phyloP scores from a whole-genome alignment of 2,113 vertebrate genomes.

The Poecilia latipinna region DNA sequence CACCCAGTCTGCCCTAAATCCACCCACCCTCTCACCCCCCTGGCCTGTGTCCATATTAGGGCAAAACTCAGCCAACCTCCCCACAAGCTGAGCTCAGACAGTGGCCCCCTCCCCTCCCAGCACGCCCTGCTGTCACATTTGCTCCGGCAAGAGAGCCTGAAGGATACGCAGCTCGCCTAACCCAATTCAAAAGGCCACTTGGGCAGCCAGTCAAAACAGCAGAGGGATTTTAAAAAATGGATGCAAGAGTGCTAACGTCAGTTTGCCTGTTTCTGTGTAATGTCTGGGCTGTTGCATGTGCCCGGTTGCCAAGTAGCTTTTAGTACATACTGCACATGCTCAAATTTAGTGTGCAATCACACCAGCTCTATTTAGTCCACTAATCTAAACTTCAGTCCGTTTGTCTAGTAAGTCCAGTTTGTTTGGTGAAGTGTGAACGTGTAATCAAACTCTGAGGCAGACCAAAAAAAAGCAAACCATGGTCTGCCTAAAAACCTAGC shows the following conservation, averaged over 20 bases:
- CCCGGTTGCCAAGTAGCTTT: not conserved
- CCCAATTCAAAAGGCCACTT: constrained; percentile 67
- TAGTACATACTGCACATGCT: not conserved
- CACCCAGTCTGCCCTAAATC: constrained; percentile 45
- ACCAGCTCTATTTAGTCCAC: too few species aligned
- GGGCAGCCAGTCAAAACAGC: constrained; percentile 50
- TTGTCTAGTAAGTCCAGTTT: too few species aligned
- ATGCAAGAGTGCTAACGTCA: constrained; percentile 21
- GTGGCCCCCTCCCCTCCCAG: constrained; percentile 28
- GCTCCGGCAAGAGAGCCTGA: constrained; percentile 60
- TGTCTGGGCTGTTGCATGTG: constrained; percentile 9
- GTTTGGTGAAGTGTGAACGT: too few species aligned
- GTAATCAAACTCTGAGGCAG: too few species aligned
- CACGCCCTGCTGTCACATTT: constrained; percentile 70
- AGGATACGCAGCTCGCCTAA: constrained; percentile 62
- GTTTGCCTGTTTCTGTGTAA: constrained; percentile 8
- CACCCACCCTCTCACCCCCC: constrained; percentile 26
- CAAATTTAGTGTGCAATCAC: not conserved
- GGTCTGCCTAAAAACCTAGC: too few species aligned
- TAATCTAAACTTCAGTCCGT: too few species aligned
- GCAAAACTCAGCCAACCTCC: constrained; percentile 71
- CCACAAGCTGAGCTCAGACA: constrained; percentile 47
- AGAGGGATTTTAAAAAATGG: constrained; percentile 54
- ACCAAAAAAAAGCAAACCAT: too few species aligned
- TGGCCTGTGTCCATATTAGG: constrained; percentile 71